Evolutionary conservation across 2,797 vertebrate genomes (phyloP).

Genomic region (Alfaro cultratus): DNA sequence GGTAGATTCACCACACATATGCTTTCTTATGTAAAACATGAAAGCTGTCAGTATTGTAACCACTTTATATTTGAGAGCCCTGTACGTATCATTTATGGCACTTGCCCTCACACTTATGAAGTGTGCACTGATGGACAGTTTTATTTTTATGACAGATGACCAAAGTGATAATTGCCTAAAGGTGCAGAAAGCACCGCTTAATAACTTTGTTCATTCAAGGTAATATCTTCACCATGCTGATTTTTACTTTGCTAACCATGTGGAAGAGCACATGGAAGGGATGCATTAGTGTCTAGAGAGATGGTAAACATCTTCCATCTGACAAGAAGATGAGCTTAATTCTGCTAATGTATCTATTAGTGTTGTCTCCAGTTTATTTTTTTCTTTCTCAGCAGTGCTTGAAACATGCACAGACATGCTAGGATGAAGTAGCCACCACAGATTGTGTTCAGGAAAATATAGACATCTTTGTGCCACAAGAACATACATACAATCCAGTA

Average conservation of each 20-base stretch:
- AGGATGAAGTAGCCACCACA: constrained; percentile 16
- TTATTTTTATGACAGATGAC: constrained; percentile 46
- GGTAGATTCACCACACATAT: not conserved
- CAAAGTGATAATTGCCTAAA: constrained; percentile 63
- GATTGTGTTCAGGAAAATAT: constrained; percentile 7
- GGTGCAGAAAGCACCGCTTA: constrained; percentile 57
- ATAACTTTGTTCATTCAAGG: constrained; percentile 63
- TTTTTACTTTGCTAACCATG: constrained; percentile 62
- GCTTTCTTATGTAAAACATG: constrained; percentile 8
- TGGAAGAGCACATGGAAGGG: constrained; percentile 38
- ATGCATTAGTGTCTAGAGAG: constrained; percentile 40
- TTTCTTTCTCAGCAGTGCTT: not conserved
- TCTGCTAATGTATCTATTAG: constrained; percentile 30
- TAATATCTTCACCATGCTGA: constrained; percentile 64
- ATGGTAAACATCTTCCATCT: constrained; percentile 42
- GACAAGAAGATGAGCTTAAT: constrained; percentile 35
- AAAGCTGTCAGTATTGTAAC: constrained; percentile 22
- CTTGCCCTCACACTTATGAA: constrained; percentile 23
- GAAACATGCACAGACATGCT: constrained; percentile 1
- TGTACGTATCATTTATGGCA: constrained; percentile 24
- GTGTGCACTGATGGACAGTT: constrained; percentile 28
- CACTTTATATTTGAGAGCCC: constrained; percentile 29
- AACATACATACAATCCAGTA: constrained; percentile 25
- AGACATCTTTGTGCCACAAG: constrained; percentile 20
- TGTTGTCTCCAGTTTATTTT: constrained; percentile 7